Base-by-base conservation (phyloP, 2,797 vertebrate species). In the Chloroceryle amazona region DNA sequence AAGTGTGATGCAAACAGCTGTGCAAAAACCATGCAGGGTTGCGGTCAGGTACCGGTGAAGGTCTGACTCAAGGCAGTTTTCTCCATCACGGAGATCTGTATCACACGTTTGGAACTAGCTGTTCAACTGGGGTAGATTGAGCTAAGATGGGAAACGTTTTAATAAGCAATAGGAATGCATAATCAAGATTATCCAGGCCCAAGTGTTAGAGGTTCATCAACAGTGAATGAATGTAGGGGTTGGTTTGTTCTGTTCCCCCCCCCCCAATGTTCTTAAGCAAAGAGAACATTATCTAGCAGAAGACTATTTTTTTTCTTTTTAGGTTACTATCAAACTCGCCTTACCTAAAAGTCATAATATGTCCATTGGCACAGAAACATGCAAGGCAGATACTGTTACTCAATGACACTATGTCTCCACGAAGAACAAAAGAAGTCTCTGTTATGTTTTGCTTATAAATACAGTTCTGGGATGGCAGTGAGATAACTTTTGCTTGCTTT, bases 301-400 rank as follows among this genome's bases (percentile, higher is more conserved):
- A 75, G 28, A 42, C 14, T 68, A 25, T 37, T 37, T 37, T 37
- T 74, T 72, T 10, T 55, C 35, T 4, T 57, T 65, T 81, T 66
- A 81, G 66, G 17, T 55, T 72, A 86, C 6, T 72, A 84, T 72
- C 70, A 86, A 94, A 60, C 25, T 35, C 33, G 10, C 95, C 98
- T 98, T 98, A 99, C 99, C 99, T 99, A 97, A 99, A 99, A 90
- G 99, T 99, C 99, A 99, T 99, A 97, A 99, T 99, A 98, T 99
- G 99, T 97, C 99, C 99, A 35, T 99, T 99, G 98, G 99, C 99
- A 96, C 99, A 99, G 98, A 99, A 99, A 97, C 99, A 99, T 37
- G 99, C 99, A 97, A 99, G 96, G 91, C 99, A 99, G 97, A 98
- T 98, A 90, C 99, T 99, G 86, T 98, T 98, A 97, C 98, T 99